phyloP scores from a whole-genome alignment of 2,888 invertebrate species.

The Tenthredo notha region DNA sequence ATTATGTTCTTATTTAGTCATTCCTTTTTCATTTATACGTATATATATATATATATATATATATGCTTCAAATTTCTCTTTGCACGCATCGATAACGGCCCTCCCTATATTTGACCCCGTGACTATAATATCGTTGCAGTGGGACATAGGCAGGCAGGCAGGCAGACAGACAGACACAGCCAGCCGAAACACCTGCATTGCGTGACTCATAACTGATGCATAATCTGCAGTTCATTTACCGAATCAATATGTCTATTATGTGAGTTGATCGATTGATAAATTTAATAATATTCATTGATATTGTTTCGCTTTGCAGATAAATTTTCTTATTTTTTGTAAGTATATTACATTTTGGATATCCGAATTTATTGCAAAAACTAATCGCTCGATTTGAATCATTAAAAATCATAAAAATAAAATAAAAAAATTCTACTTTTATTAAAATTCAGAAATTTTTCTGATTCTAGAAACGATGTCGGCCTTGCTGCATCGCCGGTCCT shows the following conservation, averaged over 20 bases:
- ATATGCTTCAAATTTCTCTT: not conserved
- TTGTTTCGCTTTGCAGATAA: too few relatives aligned
- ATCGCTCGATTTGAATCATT: not conserved
- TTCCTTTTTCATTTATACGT: not conserved
- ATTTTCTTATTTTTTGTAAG: too few relatives aligned
- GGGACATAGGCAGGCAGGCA: conserved; percentile 32
- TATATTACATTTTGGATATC: too few relatives aligned
- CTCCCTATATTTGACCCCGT: conserved; percentile 69
- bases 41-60: not conserved
- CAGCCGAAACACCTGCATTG: conserved; percentile 69
- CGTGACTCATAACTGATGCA: conserved; percentile 61
- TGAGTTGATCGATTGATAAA: not conserved
- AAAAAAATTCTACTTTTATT: not conserved
- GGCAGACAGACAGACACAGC: conserved; percentile 55
- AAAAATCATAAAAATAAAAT: not conserved
- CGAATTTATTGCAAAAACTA: not conserved
- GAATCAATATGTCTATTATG: not conserved
- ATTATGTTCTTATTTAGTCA: not conserved
- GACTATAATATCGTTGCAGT: conserved; percentile 64
- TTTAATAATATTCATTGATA: not conserved
- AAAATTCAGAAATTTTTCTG: not conserved
- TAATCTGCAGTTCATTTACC: not conserved
- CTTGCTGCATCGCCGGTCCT: conserved; percentile 31
- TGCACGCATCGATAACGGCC: not conserved
- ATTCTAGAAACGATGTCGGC: not conserved